These are phyloP conservation scores for Willowsia nigromaculata DNA, from an alignment of 2,888 invertebrate species.

Conservation along the genomic window DNA sequence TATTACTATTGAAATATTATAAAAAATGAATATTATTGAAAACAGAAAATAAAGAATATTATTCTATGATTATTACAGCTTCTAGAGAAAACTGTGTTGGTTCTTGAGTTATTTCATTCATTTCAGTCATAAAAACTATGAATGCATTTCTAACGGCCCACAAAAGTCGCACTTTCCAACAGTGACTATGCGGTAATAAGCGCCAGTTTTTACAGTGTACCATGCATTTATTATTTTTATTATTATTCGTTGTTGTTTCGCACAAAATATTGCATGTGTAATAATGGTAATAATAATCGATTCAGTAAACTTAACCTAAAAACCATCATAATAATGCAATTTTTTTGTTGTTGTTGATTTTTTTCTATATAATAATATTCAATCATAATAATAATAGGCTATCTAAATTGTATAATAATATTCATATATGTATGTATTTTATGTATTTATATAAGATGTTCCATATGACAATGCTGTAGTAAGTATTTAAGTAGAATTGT, in stretches of 20 bases:
- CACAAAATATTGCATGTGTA: slow-evolving; percentile 72
- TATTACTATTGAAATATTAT: slow-evolving; percentile 4
- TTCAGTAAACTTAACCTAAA: slow-evolving; percentile 72
- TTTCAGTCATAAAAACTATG: too few relatives aligned
- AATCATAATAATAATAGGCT: slow-evolving; percentile 56
- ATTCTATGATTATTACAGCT: slow-evolving; percentile 20
- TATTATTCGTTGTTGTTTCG: slow-evolving; percentile 72
- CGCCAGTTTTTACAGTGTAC: slow-evolving; percentile 56
- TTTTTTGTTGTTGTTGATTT: slow-evolving; percentile 56
- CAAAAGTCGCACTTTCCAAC: too few relatives aligned
- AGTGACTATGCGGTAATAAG: slow-evolving; percentile 16
- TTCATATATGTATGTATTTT: slow-evolving; percentile 30
- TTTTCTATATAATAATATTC: slow-evolving; percentile 45
- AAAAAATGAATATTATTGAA: not conserved
- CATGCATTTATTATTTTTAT: slow-evolving; percentile 71
- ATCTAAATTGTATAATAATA: slow-evolving; percentile 49
- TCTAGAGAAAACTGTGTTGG: not conserved
- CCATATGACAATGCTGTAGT: slow-evolving; percentile 63
- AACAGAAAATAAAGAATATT: slow-evolving; percentile 20
- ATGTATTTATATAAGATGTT: slow-evolving; percentile 57
- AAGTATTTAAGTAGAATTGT: slow-evolving; percentile 63
- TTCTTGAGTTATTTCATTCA: not conserved
- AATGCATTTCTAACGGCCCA: too few relatives aligned
- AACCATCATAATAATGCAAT: slow-evolving; percentile 71
- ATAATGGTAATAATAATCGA: slow-evolving; percentile 72